A percentile compares a stretch with the other conserved stretches of the same genome.
phyloP scores from a whole-genome alignment of 2,113 vertebrate genomes.

The Trogon surrucura region DNA sequence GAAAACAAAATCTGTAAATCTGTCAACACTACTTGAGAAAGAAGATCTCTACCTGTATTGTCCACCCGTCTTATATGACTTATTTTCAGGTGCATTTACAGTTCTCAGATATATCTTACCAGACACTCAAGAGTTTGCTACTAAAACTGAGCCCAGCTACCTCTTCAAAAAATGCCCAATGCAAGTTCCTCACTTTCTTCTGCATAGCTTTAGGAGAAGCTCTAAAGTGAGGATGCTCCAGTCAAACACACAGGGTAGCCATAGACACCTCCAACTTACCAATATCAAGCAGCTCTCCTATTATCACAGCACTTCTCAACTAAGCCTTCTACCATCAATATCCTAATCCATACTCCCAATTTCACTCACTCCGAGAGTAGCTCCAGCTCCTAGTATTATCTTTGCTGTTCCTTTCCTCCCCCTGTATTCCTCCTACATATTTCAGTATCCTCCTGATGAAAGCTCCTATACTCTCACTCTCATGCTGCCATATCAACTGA shows the following conservation, averaged over 20 bases:
- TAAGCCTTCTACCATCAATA: neutral
- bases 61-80: neutral
- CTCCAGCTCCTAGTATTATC: neutral
- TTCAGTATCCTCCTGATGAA: neutral
- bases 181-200: neutral
- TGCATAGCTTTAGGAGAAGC: neutral
- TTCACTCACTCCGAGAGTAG: neutral
- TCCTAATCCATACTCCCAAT: neutral
- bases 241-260: neutral
- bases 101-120: neutral
- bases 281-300: neutral
- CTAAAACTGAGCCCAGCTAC: neutral
- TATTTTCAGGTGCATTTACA: neutral
- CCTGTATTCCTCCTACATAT: too few species aligned
- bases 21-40: neutral
- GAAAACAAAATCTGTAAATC: neutral
- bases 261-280: neutral
- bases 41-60: neutral
- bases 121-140: neutral
- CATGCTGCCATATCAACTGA: rapidly evolving
- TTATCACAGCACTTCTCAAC: neutral
- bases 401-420: neutral
- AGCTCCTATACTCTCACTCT: neutral
- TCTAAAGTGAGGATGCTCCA: neutral
- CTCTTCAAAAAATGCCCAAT: neutral